A percentile compares a stretch with the other conserved stretches of the same genome.
These are phyloP conservation scores for Siniperca scherzeri DNA, from an alignment of 2,797 vertebrate genomes.

Conservation along the genomic window DNA sequence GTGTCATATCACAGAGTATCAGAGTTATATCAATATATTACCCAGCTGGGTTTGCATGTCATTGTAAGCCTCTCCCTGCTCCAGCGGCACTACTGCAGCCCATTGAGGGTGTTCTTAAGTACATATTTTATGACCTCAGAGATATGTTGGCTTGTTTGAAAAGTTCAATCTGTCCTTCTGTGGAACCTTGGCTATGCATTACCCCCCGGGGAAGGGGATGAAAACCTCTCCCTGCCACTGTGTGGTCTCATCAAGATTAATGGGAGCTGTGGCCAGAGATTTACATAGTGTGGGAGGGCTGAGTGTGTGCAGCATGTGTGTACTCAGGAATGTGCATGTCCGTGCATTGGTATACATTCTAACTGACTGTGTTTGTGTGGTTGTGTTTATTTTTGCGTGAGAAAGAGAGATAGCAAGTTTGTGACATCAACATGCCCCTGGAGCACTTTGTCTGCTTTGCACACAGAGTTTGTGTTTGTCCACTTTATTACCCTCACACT, in stretches of 20 bases:
- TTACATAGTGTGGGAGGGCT: conserved; percentile 55
- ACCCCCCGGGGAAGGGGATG: conserved; percentile 42
- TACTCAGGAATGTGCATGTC: background rate
- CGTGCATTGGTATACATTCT: background rate
- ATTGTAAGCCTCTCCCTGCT: conserved; percentile 14
- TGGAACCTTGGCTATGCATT: conserved; percentile 32
- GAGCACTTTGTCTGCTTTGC: conserved; percentile 26
- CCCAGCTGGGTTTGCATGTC: background rate
- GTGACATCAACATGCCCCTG: conserved; percentile 18
- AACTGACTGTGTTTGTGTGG: conserved; percentile 3
- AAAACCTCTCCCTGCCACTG: conserved; percentile 51
- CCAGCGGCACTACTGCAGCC: background rate
- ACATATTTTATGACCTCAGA: conserved; percentile 67
- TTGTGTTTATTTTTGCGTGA: conserved; percentile 8
- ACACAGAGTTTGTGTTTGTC: conserved; percentile 42
- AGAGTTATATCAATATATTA: background rate
- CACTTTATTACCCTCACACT: conserved; percentile 27
- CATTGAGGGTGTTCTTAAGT: conserved; percentile 33
- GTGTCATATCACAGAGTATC: background rate
- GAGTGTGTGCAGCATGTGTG: conserved; percentile 18
- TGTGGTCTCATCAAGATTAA: conserved; percentile 66
- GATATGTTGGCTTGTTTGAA: conserved; percentile 43
- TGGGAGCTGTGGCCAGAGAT: conserved; percentile 50
- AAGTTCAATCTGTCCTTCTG: conserved; percentile 60
- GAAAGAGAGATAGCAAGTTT: conserved; percentile 21